phyloP scores from a whole-genome alignment of 2,797 vertebrate species.

The Orientallactaga sibirica region DNA sequence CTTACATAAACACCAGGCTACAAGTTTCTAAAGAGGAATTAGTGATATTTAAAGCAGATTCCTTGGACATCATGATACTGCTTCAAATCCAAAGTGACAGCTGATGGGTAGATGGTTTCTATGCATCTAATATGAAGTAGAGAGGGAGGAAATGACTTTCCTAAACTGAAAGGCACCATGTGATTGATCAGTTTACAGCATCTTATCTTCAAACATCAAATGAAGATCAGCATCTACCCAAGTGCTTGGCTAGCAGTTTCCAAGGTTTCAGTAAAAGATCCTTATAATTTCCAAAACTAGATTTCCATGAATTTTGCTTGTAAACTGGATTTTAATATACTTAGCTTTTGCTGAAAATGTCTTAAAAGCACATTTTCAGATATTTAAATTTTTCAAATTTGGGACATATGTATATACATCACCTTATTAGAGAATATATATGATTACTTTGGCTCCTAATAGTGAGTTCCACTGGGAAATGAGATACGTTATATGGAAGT shows the following conservation, averaged over 20 bases:
- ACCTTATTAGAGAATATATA: background rate
- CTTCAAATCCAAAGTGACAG: slow-evolving; percentile 33
- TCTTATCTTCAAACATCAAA: background rate
- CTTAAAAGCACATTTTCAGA: background rate
- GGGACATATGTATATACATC: background rate
- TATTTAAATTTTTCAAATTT: slow-evolving; percentile 34
- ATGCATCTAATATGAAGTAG: background rate
- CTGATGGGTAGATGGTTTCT: background rate
- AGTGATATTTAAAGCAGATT: background rate
- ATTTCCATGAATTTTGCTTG: slow-evolving; percentile 37
- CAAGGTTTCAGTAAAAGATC: background rate
- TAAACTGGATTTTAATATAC: background rate
- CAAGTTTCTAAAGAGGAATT: background rate
- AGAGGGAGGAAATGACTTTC: background rate
- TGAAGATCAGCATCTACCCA: background rate
- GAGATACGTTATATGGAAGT: background rate
- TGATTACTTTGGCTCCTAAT: background rate
- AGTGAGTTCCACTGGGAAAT: slow-evolving; percentile 13
- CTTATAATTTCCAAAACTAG: background rate
- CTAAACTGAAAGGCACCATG: background rate
- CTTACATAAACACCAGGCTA: background rate
- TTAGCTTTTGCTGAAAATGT: background rate
- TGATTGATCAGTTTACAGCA: background rate
- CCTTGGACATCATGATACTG: background rate
- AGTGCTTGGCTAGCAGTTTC: background rate